These are phyloP conservation scores for Myotis findleyi DNA, from an alignment of 2,797 vertebrate species.

Conservation along the genomic window DNA sequence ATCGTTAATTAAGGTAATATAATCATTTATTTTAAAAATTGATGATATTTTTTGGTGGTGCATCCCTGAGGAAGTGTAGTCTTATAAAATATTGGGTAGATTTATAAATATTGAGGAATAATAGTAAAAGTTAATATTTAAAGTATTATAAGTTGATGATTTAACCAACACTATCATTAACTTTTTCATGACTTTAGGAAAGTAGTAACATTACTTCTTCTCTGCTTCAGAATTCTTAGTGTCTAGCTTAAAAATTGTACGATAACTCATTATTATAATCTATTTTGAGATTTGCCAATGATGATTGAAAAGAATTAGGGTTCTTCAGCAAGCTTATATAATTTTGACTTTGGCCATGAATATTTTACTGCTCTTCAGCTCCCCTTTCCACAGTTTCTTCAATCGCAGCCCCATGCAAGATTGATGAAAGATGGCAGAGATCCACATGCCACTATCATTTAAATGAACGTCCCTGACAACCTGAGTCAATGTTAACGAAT, in stretches of 20 bases:
- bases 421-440: slow-evolving; percentile 7
- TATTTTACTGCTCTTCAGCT: not conserved
- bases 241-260: slow-evolving; percentile 7
- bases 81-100: not conserved
- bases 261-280: not conserved
- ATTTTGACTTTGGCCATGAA: slow-evolving; percentile 28
- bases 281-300: slow-evolving; percentile 14
- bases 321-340: not conserved
- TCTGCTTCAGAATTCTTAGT: not conserved
- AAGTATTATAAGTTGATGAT: not conserved
- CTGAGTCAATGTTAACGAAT: slow-evolving; percentile 56
- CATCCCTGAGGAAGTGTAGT: not conserved
- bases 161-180: not conserved
- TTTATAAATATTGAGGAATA: slow-evolving; percentile 4
- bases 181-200: not conserved
- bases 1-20: not conserved
- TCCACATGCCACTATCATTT: slow-evolving; percentile 53
- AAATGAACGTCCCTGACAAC: slow-evolving; percentile 49
- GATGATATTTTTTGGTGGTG: not conserved
- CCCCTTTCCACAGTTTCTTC: not conserved
- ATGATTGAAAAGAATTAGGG: not conserved
- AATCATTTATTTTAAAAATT: not conserved
- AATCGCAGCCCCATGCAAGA: not conserved
- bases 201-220: not conserved
- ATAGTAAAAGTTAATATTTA: not conserved